phyloP scores from a whole-genome alignment of 2,888 invertebrate species.

The Furcula furcula region DNA sequence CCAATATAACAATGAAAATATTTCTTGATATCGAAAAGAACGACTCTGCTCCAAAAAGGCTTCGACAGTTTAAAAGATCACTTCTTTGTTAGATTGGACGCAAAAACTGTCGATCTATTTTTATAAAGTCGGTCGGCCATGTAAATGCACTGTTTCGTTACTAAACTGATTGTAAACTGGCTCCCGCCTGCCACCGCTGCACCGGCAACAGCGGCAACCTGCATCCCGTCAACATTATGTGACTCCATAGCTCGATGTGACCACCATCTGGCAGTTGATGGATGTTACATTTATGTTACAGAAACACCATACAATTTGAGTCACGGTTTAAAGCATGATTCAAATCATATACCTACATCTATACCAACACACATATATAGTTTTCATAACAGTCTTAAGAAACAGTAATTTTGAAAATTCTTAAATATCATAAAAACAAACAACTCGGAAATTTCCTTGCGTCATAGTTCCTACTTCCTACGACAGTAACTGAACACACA shows the following conservation, averaged over 20 bases:
- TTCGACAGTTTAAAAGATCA: not conserved
- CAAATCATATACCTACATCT: too few species aligned
- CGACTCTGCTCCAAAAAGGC: not conserved
- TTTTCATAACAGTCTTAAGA: too few species aligned
- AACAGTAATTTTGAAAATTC: too few species aligned
- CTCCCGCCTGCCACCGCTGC: too few species aligned
- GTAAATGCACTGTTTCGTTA: not conserved
- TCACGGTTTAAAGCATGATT: too few species aligned
- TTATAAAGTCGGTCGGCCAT: not conserved
- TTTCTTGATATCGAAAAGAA: not conserved
- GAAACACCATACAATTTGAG: too few species aligned
- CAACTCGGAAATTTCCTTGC: not conserved
- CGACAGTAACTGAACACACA: not conserved
- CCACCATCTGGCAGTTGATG: not conserved
- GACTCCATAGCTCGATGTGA: not conserved
- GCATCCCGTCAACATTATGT: not conserved
- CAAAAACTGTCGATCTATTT: constrained; percentile 1
- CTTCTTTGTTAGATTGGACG: not conserved
- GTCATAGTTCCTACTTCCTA: not conserved
- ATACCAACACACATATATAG: too few species aligned
- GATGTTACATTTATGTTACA: too few species aligned
- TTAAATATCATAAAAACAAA: not conserved
- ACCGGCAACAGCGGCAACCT: too few species aligned
- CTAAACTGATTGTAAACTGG: not conserved
- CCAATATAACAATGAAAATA: not conserved